A percentile compares a stretch with the other conserved stretches of the same genome.
Conservation (phyloP, 2,888 invertebrate species). For the Hirtodrosophila confusa region DNA sequence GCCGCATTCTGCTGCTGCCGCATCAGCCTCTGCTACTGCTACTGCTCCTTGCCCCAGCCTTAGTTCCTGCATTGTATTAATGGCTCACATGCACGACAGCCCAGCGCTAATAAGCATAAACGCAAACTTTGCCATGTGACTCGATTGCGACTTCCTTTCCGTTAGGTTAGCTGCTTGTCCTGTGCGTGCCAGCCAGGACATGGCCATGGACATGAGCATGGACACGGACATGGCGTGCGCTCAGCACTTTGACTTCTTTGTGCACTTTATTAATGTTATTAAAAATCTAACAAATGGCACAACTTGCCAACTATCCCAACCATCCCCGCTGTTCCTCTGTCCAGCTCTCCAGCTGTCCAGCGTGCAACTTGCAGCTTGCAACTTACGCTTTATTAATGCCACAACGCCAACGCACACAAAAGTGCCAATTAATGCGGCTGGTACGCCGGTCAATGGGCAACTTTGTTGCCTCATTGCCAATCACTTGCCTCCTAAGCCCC, state of each 20-base stretch:
- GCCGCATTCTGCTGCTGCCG: constrained; percentile 2
- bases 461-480: constrained; percentile 46
- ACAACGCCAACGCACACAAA: constrained; percentile 8
- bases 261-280: constrained; percentile 80
- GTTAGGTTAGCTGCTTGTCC: constrained; percentile 5
- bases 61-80: constrained; percentile 68
- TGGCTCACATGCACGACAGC: constrained; percentile 68
- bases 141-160: constrained; percentile 57
- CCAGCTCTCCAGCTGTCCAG: constrained; percentile 3
- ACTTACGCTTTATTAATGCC: constrained; percentile 53
- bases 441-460: constrained; percentile 41
- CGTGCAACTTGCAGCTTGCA: constrained; percentile 1
- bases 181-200: constrained; percentile 6
- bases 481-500: constrained; percentile 9
- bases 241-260: constrained; percentile 73
- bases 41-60: background rate
- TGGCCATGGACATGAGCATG: constrained; percentile 16
- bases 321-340: background rate
- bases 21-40: background rate
- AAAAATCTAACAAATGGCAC: constrained; percentile 78
- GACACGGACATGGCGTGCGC: constrained; percentile 42
- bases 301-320: constrained; percentile 31
- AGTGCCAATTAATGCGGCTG: constrained; percentile 50
- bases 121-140: constrained; percentile 65
- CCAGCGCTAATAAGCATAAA: constrained; percentile 73